A percentile compares a stretch with the other conserved stretches of the same genome.
Evolutionary conservation across 2,888 invertebrate species (phyloP).

Genomic region (Willowsia nigromaculata): DNA sequence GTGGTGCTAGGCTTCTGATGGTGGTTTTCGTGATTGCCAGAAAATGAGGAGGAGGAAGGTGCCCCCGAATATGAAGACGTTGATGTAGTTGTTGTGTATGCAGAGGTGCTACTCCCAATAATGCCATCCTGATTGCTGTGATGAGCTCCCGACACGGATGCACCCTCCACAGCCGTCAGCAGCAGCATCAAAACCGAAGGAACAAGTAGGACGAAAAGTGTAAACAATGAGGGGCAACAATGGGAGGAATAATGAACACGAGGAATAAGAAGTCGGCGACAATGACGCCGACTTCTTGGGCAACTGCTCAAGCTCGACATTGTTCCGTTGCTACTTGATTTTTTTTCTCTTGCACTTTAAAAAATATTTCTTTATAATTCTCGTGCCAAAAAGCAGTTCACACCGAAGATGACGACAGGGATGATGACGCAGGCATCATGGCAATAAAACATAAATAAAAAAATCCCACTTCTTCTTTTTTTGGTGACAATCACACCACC

Average conservation of each 20-base stretch:
- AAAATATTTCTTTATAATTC: constrained; percentile 50
- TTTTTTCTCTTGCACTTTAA: too few species aligned
- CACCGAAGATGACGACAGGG: constrained; percentile 6
- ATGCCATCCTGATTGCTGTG: background rate
- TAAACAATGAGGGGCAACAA: constrained; percentile 48
- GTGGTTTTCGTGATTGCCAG: constrained; percentile 46
- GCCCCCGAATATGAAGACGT: background rate
- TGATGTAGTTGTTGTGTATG: background rate
- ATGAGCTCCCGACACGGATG: constrained; percentile 56
- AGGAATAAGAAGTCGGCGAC: constrained; percentile 12
- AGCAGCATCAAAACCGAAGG: background rate
- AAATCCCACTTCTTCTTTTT: background rate
- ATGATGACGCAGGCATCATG: constrained; percentile 39
- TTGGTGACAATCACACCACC: constrained; percentile 61
- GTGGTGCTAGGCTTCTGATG: background rate
- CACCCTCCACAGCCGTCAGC: constrained; percentile 25
- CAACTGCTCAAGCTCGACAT: constrained; percentile 63
- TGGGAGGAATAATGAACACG: constrained; percentile 25
- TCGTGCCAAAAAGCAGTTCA: constrained; percentile 64
- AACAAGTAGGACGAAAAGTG: constrained; percentile 45
- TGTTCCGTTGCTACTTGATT: constrained; percentile 64
- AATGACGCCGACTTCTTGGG: background rate
- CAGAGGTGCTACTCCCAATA: constrained; percentile 24
- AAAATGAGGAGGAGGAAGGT: constrained; percentile 17
- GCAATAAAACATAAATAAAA: constrained; percentile 3